Evolutionary conservation across 2,113 vertebrate species (phyloP), one percentile per base, ranked within the genome.

Genomic region (Melanerpes aurifrons): DNA sequence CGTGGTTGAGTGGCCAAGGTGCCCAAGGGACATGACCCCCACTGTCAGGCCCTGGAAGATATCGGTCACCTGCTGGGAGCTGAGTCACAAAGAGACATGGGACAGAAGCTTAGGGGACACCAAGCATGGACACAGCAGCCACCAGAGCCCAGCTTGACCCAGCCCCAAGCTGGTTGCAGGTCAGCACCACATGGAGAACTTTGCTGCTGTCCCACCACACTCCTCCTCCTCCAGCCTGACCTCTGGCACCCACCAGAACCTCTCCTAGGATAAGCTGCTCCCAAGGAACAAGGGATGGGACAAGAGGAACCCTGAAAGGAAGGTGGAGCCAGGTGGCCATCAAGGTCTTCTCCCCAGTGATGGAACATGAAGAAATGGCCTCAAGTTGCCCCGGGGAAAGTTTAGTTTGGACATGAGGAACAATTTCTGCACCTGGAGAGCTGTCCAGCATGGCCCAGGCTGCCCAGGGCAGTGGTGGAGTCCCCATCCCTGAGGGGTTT

Each of bases 11-110:
- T 88, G 91, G 94, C 91, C 86, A 69, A 93, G 85, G 72, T 84
- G 94, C 71, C 94, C 93, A 15, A 95, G 82, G 91, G 96, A 95
- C 82, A 94, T 22, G 88, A 93, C 90, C 61, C 93, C 90, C 77
- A 64, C 80, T 76, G 92, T 66, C 93, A 96, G 90, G 79, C 90
- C 90, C 82, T 92, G 95, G 88, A 95, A 92, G 57, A 95, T 85
- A 61, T 76, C 93, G 72, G 80, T 83, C 67, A 93, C 86, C 89
- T 92, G 92, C 88, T 90, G 82, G 88, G 96, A 92, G 90, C 95
- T 96, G 94, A 71, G 91, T 64, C 86, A 93, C 83, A 93, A 86
- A 93, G 76, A 89, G 53, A 85, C 53, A 48, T 19, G 35, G 93
- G 87, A 91, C 43, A 91, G n/a, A 29, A 1, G 35, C 89, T 45